Evolutionary conservation across 2,888 invertebrate species (phyloP).

Genomic region (Tachina grossa): DNA sequence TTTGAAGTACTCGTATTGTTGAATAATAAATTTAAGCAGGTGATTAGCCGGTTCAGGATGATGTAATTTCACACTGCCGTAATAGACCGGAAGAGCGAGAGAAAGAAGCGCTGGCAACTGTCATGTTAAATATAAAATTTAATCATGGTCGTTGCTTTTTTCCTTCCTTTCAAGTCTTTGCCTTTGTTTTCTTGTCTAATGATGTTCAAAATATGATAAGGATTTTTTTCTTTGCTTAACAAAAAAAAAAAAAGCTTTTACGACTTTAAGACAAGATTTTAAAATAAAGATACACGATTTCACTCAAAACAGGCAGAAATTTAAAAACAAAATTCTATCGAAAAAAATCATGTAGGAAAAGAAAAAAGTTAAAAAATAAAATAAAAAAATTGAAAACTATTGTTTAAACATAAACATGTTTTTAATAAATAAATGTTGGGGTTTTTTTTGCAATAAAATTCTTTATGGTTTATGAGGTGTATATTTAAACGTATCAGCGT

Average conservation of each 20-base stretch:
- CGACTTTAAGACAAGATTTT: conserved; percentile 45
- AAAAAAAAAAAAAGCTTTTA: background rate
- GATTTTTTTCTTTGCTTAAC: conserved; percentile 34
- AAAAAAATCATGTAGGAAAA: conserved; percentile 27
- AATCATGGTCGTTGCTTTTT: conserved; percentile 39
- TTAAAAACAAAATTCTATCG: conserved; percentile 54
- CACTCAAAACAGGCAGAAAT: conserved; percentile 2
- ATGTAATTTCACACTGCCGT: conserved; percentile 48
- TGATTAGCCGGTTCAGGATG: conserved; percentile 42
- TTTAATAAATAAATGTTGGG: conserved; percentile 55
- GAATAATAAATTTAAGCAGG: conserved; percentile 10
- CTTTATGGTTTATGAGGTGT: conserved; percentile 56
- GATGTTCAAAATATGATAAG: conserved; percentile 65
- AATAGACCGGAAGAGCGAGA: conserved; percentile 10
- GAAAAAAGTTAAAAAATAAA: background rate
- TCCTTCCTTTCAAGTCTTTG: background rate
- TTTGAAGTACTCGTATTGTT: background rate
- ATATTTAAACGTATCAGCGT: conserved; percentile 6
- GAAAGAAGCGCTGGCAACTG: conserved; percentile 47
- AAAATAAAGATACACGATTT: conserved; percentile 63
- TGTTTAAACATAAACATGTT: conserved; percentile 63
- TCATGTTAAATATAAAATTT: conserved; percentile 61
- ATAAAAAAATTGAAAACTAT: conserved; percentile 47
- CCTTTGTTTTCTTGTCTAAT: conserved; percentile 59
- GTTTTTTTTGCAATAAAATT: conserved; percentile 37